A percentile compares a stretch with the other conserved stretches of the same genome.
phyloP scores from a whole-genome alignment of 2,113 vertebrate species.

The Alouatta palliata region DNA sequence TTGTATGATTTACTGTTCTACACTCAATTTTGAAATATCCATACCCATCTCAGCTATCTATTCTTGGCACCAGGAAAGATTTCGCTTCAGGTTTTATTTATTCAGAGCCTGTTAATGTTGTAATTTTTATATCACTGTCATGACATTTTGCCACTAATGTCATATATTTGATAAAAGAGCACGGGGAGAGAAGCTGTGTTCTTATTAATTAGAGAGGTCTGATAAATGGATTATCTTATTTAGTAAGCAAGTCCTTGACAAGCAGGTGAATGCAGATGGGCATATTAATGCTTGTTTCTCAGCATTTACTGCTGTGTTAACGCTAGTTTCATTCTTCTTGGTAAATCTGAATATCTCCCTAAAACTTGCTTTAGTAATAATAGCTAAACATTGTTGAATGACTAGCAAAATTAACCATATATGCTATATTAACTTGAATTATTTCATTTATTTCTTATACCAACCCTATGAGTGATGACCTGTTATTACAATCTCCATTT shows the following conservation, averaged over 20 bases:
- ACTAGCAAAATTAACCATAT: neutral
- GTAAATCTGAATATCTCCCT: slow-evolving; percentile 3
- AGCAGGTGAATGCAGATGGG: neutral
- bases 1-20: slow-evolving; percentile 41
- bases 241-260: slow-evolving; percentile 62
- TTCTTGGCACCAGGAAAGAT: slow-evolving; percentile 31
- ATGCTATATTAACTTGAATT: neutral
- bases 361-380: slow-evolving; percentile 7
- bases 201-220: slow-evolving; percentile 73
- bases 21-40: slow-evolving; percentile 4
- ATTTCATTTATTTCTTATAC: neutral
- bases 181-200: slow-evolving; percentile 47
- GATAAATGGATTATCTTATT: slow-evolving; percentile 71
- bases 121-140: slow-evolving; percentile 75
- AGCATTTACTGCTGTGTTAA: neutral
- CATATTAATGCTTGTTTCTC: slow-evolving; percentile 13
- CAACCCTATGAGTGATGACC: neutral
- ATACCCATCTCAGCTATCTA: neutral
- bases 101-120: slow-evolving; percentile 48
- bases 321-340: neutral
- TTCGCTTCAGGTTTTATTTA: slow-evolving; percentile 71
- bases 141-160: slow-evolving; percentile 69
- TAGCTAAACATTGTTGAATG: neutral
- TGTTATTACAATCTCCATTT: neutral
- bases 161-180: slow-evolving; percentile 72